Evolutionary conservation across 1,140 invertebrate species (phyloP), one percentile per base, ranked within the genome.

Genomic region (Odontomachus brunneus): DNA sequence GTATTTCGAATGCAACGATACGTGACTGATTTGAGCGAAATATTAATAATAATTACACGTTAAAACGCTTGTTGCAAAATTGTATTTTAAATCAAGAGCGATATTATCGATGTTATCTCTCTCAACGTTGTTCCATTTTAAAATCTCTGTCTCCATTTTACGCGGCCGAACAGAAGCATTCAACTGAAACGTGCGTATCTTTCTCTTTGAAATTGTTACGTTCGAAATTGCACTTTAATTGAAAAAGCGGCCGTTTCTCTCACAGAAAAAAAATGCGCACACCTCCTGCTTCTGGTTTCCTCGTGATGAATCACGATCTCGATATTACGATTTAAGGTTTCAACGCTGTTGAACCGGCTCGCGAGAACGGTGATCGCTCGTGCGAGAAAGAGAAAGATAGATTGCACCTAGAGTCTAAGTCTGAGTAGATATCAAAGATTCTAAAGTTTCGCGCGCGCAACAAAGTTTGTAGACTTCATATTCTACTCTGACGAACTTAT

Each of bases 41-140:
- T 57, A 57, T 80, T 59, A 71, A 71, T 69, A 55, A 57, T 15
- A 71, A 71, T 80, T 80, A 44, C 69, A 69, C 29, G 17, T 80
- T 71, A 69, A 69, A 69, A 80, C 19, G 44, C 29, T 38, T 11
- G n/a, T 51, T 73, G 19, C 38, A 5, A 4, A 69, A 26, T 69
- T 59, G 44, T 49, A 3, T 78, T 78, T 69, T n/a, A 69, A 78
- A 78, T 71, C 48, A 29, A 69, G n/a, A n/a, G 14, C 19, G 7
- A 51, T 22, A 78, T 66, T 49, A 33, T 44, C 38, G 38, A 44
- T 44, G 9, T 7, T 7, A 11, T 44, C 38, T 29, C 38, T 29
- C 14, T 44, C 33, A 59, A 24, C 9, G 29, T 17, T 44, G 24
- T 48, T 48, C 48, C 26, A 1, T 44, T 55, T 44, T 15, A 22